phyloP scores from a whole-genome alignment of 2,888 invertebrate genomes.

The Teleiodes luculella region DNA sequence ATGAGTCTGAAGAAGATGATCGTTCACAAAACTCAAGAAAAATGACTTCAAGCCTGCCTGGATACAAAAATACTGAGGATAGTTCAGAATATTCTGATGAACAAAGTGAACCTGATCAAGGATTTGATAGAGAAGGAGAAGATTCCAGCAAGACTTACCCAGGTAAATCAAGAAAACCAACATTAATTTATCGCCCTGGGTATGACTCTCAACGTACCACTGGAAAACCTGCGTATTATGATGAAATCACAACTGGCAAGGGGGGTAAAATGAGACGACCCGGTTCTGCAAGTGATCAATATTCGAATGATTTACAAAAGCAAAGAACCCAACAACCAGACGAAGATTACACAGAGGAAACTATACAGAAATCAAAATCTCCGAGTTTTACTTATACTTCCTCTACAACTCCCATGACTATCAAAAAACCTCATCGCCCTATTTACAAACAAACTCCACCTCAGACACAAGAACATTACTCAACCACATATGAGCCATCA shows the following conservation, averaged over 20 bases:
- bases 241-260: neutral
- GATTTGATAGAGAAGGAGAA: conserved; percentile 14
- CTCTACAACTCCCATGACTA: conserved; percentile 30
- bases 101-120: conserved; percentile 12
- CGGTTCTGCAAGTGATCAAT: neutral
- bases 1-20: conserved; percentile 16
- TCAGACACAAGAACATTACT: neutral
- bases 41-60: neutral
- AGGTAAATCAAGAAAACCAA: conserved; percentile 1
- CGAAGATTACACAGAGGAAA: neutral
- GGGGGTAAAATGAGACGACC: neutral
- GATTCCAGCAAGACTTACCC: neutral
- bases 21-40: neutral
- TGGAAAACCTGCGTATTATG: conserved; percentile 12
- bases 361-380: neutral
- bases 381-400: conserved; percentile 12
- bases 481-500: conserved; percentile 5
- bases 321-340: neutral
- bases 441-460: neutral
- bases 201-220: conserved; percentile 10
- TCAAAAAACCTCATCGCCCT: neutral
- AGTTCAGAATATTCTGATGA: neutral
- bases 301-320: neutral
- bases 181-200: conserved; percentile 13
- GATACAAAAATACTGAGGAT: neutral